Conservation (phyloP, 2,113 vertebrate species). For the Cryptomyrus ogoouensis region DNA sequence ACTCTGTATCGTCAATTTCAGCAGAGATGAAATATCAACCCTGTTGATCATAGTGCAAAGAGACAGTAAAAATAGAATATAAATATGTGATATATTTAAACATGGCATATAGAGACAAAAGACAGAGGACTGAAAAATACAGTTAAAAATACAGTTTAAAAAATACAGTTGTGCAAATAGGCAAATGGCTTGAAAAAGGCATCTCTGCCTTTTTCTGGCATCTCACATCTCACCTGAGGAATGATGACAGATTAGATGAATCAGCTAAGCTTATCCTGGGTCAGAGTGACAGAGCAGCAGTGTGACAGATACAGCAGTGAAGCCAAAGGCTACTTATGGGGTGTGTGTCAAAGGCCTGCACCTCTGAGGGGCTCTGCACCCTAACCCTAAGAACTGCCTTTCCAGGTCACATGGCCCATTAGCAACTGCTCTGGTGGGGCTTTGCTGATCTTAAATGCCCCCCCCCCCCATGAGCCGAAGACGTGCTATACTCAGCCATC, state of each 20-base stretch:
- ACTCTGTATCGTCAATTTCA: not conserved
- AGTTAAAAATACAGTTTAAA: not conserved
- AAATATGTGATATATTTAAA: not conserved
- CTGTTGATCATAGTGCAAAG: not conserved
- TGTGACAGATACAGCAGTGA: conserved; percentile 25
- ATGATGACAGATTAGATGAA: conserved; percentile 29
- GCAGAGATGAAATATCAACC: not conserved
- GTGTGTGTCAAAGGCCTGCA: conserved; percentile 22
- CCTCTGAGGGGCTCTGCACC: conserved; percentile 20
- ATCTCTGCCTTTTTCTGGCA: not conserved
- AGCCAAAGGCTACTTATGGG: conserved; percentile 14
- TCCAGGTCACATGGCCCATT: conserved; percentile 29
- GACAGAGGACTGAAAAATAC: not conserved
- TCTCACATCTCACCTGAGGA: not conserved
- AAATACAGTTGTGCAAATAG: not conserved
- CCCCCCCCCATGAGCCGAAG: conserved; percentile 30
- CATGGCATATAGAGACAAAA: not conserved
- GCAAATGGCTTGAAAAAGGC: not conserved
- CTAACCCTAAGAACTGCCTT: conserved; percentile 53
- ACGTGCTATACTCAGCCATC: not conserved
- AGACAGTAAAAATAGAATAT: not conserved
- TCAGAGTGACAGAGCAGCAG: conserved; percentile 18
- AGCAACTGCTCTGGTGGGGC: conserved; percentile 50
- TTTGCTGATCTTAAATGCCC: conserved; percentile 33
- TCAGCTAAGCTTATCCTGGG: conserved; percentile 24